Evolutionary conservation across 1,140 invertebrate species (phyloP).

Genomic region (Orius insidiosus): DNA sequence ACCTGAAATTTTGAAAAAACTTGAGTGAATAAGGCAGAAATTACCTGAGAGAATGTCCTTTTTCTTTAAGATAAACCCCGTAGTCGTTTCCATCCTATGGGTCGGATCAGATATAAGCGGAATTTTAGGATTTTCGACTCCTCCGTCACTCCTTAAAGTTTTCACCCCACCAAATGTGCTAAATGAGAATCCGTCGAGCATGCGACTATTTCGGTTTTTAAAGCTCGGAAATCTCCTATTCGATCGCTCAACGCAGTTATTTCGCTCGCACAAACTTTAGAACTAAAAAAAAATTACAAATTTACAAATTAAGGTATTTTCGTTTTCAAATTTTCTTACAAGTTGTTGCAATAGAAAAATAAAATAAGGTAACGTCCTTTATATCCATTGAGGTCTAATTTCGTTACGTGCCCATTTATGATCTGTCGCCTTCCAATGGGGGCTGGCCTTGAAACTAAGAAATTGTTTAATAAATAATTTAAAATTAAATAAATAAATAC

Average conservation of each 20-base stretch:
- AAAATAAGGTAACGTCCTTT: constrained; percentile 91
- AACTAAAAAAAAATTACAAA: constrained; percentile 26
- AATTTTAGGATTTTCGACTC: constrained; percentile 88
- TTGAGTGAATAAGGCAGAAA: neutral
- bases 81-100: constrained; percentile 72
- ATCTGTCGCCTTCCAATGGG: constrained; percentile 78
- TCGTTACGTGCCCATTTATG: constrained; percentile 80
- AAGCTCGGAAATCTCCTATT: constrained; percentile 64
- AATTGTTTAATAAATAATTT: constrained; percentile 15
- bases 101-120: constrained; percentile 93
- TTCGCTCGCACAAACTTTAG: constrained; percentile 87
- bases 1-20: constrained; percentile 16
- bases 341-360: constrained; percentile 95
- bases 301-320: neutral
- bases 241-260: constrained; percentile 83
- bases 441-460: constrained; percentile 66
- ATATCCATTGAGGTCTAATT: constrained; percentile 72
- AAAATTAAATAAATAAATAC: too few relatives aligned
- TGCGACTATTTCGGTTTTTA: constrained; percentile 69
- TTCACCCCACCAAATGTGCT: constrained; percentile 86
- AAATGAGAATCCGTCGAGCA: constrained; percentile 84
- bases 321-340: constrained; percentile 46
- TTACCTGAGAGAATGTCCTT: constrained; percentile 77
- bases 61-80: constrained; percentile 83
- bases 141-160: constrained; percentile 84